Evolutionary conservation across 1,140 invertebrate species (phyloP).

Genomic region (Achatina immaculata): DNA sequence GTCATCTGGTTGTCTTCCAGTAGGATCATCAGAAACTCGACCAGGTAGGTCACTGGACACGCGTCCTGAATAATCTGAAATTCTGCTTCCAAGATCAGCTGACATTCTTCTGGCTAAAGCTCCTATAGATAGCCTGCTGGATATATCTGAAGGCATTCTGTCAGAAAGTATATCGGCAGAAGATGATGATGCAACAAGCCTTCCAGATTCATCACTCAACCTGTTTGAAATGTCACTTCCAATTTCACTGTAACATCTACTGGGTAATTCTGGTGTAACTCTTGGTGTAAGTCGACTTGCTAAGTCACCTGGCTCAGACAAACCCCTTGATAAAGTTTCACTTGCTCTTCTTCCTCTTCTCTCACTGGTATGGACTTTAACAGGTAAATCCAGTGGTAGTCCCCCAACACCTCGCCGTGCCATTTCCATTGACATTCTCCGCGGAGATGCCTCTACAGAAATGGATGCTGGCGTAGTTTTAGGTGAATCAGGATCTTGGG

Average conservation of each 20-base stretch:
- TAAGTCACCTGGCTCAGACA: slow-evolving; percentile 14
- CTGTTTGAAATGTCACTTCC: slow-evolving; percentile 15
- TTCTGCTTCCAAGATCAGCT: slow-evolving; percentile 15
- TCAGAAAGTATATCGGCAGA: slow-evolving; percentile 11
- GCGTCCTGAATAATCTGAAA: background rate
- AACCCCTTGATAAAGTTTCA: slow-evolving; percentile 4
- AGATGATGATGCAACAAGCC: background rate
- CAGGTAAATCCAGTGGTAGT: background rate
- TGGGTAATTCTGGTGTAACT: background rate
- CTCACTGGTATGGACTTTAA: background rate
- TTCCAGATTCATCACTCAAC: background rate
- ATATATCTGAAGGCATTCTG: slow-evolving; percentile 17
- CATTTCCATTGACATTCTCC: slow-evolving; percentile 39
- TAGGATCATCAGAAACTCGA: background rate
- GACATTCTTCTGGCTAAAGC: slow-evolving; percentile 11
- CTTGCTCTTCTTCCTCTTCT: slow-evolving; percentile 18
- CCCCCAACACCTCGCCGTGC: slow-evolving; percentile 13
- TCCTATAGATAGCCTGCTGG: background rate
- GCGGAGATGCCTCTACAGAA: slow-evolving; percentile 31
- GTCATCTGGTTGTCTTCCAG: background rate
- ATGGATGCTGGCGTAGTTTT: slow-evolving; percentile 32
- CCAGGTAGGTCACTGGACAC: background rate
- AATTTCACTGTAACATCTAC: slow-evolving; percentile 13
- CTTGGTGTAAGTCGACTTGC: background rate
- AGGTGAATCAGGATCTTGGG: slow-evolving; percentile 32